Base-by-base conservation (phyloP, 2,797 vertebrate species). In the Dromococcyx pavoninus region DNA sequence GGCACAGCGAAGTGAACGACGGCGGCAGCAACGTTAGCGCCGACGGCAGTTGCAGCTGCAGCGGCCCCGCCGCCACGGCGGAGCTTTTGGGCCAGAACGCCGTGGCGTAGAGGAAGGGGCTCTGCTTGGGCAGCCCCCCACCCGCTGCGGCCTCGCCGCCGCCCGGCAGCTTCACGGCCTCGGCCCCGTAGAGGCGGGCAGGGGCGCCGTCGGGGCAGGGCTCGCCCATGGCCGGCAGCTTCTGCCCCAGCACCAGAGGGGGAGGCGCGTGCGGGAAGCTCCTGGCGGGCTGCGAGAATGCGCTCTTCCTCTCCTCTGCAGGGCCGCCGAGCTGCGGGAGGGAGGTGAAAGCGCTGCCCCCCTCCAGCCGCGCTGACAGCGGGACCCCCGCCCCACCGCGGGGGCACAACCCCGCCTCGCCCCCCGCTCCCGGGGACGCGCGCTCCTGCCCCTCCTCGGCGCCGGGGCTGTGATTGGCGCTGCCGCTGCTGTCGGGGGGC, bases 61-160 rank as follows among this genome's bases (percentile, higher is more conserved):
- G 98, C 32, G 98, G 98, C 16, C 98, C 98, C 13, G 98, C 98
- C 96, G 98, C 98, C 94, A 99, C 97, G 13, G 96, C 97, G 28
- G 99, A 98, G 94, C 97, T 98, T 97, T 99, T 99, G 95, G 99
- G 99, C 99, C 99, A 99, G 97, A 99, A 99, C 78, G 99, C 97
- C 22, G 99, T 99, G 97, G 99, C 96, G 88, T 99, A 99, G 61
- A 99, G 98, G 70, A 99, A 99, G 53, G 99, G 99, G 96, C 98
- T 99, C 96, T 99, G 99, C 96, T 99, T 99, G 94, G 98, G 97
- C 89, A 99, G 97, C 35, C 98, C 98, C 33, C 98, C 71, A 11
- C 98, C 99, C 14, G 44, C 78, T 74, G 89, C 92, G 77, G 98
- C 91, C 97, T 98, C 97, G 30, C 98, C 98, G 1, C 98, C 98